Evolutionary conservation across 1,140 invertebrate genomes (phyloP), one percentile per base, ranked within the genome.

Genomic region (Sitobion miscanthi): DNA sequence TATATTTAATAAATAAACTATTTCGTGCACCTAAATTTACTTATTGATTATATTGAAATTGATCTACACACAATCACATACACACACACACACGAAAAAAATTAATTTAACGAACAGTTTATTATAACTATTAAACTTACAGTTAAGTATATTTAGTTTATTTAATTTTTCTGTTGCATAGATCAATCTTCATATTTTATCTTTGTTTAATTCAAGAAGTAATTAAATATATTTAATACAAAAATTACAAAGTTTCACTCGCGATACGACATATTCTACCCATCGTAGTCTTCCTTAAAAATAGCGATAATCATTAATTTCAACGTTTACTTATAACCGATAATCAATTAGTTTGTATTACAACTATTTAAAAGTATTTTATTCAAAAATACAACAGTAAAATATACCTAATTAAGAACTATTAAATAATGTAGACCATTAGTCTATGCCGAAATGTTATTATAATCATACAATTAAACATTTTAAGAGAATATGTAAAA

Each of bases 1-100:
- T 90, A 35, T 62, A 69, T 69, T 89, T 57, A 89, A 89, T 89
- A 52, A 90, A 62, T 69, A 90, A 42, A 62, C 25, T 90, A 90
- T 62, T 62, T 38, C 17, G 89, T 90, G 89, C 57, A 20, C 54
- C 54, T 90, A 90, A n/a, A 47, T 47, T n/a, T 20, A 90, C 20
- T 90, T 30, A 90, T 38, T 21, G 62, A 90, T 62, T 45, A 90
- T 88, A 88, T 38, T 90, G 35, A 42, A 90, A 69, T 90, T 90
- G 89, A 90, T 90, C 52, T 90, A 90, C 11, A 62, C 30, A 90
- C 47, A 35, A 4, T n/a, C 62, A 17, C n/a, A n/a, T 30, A 77
- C 62, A n/a, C 11, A n/a, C 62, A 77, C 30, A n/a, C 57, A n/a
- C 25, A n/a, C n/a, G 0, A 69, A 88, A 88, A 87, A 47, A 30